Conservation (phyloP, 2,888 invertebrate species). For the Pyrrhia umbra region DNA sequence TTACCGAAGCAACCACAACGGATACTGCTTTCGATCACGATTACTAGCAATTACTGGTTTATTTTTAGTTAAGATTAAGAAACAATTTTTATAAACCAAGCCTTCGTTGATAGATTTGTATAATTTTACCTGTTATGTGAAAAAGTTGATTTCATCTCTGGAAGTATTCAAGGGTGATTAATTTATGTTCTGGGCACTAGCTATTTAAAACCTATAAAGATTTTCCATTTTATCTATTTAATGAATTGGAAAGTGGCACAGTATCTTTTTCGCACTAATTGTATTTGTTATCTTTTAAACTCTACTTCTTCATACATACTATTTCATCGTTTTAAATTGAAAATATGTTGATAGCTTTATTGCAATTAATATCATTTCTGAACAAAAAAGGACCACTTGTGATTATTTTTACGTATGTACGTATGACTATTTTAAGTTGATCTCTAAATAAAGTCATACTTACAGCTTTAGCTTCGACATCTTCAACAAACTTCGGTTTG, state of each 20-base stretch:
- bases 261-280: no score
- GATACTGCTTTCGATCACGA: conserved; percentile 68
- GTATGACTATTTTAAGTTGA: conserved; percentile 27
- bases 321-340: no score
- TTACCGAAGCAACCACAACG: conserved; percentile 59
- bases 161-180: not conserved
- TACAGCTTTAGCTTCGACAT: conserved; percentile 19
- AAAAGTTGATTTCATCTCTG: not conserved
- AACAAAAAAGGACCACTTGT: not conserved
- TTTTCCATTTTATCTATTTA: no score
- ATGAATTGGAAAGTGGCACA: no score
- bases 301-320: no score
- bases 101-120: not conserved
- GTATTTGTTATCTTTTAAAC: no score
- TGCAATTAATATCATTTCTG: no score
- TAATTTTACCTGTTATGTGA: not conserved
- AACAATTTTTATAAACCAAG: not conserved
- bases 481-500: conserved; percentile 35
- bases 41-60: conserved; percentile 58
- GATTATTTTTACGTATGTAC: conserved; percentile 3
- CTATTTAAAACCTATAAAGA: conserved; percentile 3
- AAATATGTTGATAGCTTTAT: no score
- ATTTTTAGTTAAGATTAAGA: conserved; percentile 28
- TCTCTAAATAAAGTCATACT: conserved; percentile 39
- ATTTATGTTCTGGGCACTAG: not conserved